Conservation (phyloP, 2,888 invertebrate genomes). For the Drosophila glabriapex region DNA sequence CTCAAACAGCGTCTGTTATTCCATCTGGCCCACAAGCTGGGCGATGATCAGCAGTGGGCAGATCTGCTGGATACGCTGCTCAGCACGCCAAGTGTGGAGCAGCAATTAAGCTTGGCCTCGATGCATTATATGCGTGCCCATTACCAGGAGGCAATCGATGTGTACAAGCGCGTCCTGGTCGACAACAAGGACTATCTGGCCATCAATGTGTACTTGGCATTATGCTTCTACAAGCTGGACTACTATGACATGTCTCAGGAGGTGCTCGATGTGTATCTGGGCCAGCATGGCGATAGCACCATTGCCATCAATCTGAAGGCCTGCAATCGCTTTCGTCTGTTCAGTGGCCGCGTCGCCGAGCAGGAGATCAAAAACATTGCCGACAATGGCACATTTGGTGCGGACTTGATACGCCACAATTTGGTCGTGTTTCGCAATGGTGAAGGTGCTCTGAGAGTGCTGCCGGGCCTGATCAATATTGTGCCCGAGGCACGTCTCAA, state of each 20-base stretch:
- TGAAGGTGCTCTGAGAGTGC: conserved; percentile 95
- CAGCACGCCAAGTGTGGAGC: conserved; percentile 91
- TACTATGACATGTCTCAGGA: conserved; percentile 99
- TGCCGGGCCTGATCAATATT: conserved; percentile 96
- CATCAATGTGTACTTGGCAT: conserved; percentile 97
- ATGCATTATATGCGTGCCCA: conserved; percentile 98
- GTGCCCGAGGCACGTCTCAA: conserved; percentile 98
- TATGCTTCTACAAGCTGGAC: conserved; percentile 99
- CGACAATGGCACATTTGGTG: conserved; percentile 93
- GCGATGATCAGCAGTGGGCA: conserved; percentile 94
- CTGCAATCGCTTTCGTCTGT: conserved; percentile 91
- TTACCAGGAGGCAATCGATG: conserved; percentile 99
- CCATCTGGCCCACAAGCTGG: conserved; percentile 96
- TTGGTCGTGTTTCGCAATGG: conserved; percentile 97
- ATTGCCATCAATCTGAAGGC: conserved; percentile 97
- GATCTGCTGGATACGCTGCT: conserved; percentile 93
- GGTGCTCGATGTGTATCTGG: conserved; percentile 96
- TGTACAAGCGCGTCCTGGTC: conserved; percentile 96
- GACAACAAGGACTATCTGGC: conserved; percentile 98
- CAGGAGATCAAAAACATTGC: conserved; percentile 93
- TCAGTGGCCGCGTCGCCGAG: conserved; percentile 98
- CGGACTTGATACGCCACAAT: conserved; percentile 97
- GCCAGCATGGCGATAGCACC: conserved; percentile 96
- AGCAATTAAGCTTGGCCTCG: conserved; percentile 97
- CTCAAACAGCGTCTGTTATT: conserved; percentile 92